A percentile compares a stretch with the other conserved stretches of the same genome.
Conservation (phyloP, 2,888 invertebrate species). For the Hemaris fuciformis region DNA sequence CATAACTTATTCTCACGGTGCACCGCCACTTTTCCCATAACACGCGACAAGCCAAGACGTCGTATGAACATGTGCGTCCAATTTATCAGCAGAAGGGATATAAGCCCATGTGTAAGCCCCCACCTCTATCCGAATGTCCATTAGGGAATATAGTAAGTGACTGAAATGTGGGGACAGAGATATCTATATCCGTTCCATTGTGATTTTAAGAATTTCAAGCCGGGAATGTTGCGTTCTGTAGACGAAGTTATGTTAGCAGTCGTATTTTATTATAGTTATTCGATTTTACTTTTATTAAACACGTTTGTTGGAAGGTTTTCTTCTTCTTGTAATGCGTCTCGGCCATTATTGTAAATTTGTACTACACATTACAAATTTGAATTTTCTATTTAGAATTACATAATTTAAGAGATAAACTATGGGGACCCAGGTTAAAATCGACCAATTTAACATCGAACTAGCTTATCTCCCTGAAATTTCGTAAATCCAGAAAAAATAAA, state of each 20-base stretch:
- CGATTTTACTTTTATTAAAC: too few relatives aligned
- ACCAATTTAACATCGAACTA: too few relatives aligned
- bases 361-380: too few relatives aligned
- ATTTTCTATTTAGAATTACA: too few relatives aligned
- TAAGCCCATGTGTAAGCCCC: conserved; percentile 25
- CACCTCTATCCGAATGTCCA: conserved; percentile 43
- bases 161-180: not conserved
- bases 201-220: not conserved
- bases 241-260: not conserved
- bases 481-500: too few relatives aligned
- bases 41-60: conserved; percentile 34
- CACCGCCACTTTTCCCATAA: conserved; percentile 63
- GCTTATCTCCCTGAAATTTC: too few relatives aligned
- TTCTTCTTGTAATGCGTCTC: too few relatives aligned
- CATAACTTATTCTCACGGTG: conserved; percentile 42
- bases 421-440: too few relatives aligned
- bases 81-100: conserved; percentile 57
- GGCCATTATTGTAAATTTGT: too few relatives aligned
- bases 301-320: too few relatives aligned
- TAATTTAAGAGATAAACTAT: too few relatives aligned
- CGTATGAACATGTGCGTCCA: conserved; percentile 60
- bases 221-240: not conserved
- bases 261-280: not conserved
- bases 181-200: not conserved
- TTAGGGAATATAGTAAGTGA: conserved; percentile 22